phyloP scores from a whole-genome alignment of 1,140 invertebrate species.

The Ceratitis capitata region DNA sequence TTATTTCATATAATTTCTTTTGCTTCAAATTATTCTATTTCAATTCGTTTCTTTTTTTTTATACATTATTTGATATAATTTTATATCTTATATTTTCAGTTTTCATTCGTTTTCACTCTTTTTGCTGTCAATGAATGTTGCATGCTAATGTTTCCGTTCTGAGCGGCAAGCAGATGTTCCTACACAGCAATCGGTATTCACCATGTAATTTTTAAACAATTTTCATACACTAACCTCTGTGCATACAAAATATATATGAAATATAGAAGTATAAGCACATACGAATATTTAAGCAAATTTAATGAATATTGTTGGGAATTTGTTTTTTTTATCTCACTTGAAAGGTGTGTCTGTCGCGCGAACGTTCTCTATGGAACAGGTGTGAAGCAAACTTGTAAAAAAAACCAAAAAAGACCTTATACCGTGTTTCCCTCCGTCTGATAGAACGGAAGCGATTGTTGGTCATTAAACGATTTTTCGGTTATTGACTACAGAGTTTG shows the following conservation, averaged over 20 bases:
- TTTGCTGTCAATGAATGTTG: not conserved
- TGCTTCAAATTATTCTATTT: too few relatives aligned
- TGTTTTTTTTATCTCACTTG: too few relatives aligned
- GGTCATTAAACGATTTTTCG: constrained; percentile 16
- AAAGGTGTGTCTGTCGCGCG: not conserved
- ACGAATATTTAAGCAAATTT: too few relatives aligned
- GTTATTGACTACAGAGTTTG: constrained; percentile 4
- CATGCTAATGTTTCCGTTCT: constrained; percentile 8
- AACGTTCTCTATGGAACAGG: not conserved
- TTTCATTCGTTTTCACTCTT: not conserved
- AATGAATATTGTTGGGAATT: too few relatives aligned
- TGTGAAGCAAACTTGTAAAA: not conserved
- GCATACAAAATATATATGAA: too few relatives aligned
- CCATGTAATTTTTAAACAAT: not conserved
- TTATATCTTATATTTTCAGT: not conserved
- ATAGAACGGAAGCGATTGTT: constrained; percentile 20
- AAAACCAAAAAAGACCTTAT: not conserved
- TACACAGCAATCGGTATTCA: not conserved
- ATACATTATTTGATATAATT: too few relatives aligned
- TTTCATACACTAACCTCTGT: too few relatives aligned
- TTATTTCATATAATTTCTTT: too few relatives aligned
- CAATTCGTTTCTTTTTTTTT: too few relatives aligned
- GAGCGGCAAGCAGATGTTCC: not conserved
- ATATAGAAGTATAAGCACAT: not conserved
- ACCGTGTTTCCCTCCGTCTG: not conserved